Evolutionary conservation across 2,113 vertebrate genomes (phyloP), one percentile per base, ranked within the genome.

Genomic region (Pachyramphus minor): DNA sequence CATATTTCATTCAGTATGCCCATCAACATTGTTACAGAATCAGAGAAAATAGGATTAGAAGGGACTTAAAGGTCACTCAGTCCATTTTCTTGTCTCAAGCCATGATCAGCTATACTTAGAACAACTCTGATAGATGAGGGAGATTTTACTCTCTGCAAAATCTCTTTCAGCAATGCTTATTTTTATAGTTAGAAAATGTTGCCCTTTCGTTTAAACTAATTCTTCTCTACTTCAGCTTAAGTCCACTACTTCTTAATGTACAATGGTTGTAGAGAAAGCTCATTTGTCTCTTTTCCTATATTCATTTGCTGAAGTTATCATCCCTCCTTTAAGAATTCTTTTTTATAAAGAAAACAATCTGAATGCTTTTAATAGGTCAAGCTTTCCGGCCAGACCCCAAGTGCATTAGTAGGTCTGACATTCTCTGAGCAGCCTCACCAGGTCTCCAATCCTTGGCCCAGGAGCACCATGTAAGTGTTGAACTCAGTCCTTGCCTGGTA

Each of bases 381-480:
- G 19, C 11, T 76, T 80, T 89, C 76, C 52, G 35, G 11, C 25
- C 24, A 56, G 21, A 74, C 6, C 4, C 7, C 8, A 39, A 52
- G 13, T 47, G 3, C 30, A 14, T 42, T 49, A 53, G 4, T 27
- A 55, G 25, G 14, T 44, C 23, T 66, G 31, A 84, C 52, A 20
- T 80, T 4, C 55, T 66, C 53, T 67, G 16, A 52, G 19, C 30
- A 77, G 16, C 5, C 18, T 74, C 25, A 12, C 31, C 35, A 60
- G 30, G 16, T 9, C 28, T 81, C 60, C 3, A 9, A 7, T 4
- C 5, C 11, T 24, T 67, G 11, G 16, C 17, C 22, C n/a, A 52
- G n/a, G 22, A 66, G 5, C 23, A 35, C 6, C 1, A 1, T 5
- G 3, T 8, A 17, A 42, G 7, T 13, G 25, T 31, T 0, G 1